phyloP scores from a whole-genome alignment of 2,888 invertebrate species.

The Hololepta plana region DNA sequence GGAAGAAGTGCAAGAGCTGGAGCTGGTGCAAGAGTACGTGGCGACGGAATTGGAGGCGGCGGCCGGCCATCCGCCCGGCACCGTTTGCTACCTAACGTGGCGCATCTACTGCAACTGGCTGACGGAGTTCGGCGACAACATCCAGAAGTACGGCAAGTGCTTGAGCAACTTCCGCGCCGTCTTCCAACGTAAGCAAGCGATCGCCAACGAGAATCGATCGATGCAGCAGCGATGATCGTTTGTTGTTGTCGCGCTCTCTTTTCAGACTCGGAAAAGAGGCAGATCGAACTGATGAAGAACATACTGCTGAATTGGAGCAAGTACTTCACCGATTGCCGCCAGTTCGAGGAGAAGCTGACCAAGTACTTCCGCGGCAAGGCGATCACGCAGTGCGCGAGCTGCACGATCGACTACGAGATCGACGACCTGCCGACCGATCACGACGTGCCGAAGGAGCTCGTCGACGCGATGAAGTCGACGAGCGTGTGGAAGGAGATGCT shows the following conservation, averaged over 20 bases:
- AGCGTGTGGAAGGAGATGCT: slow-evolving; percentile 10
- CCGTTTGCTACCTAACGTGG: slow-evolving; percentile 11
- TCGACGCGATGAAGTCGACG: slow-evolving; percentile 10
- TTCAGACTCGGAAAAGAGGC: no score
- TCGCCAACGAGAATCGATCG: background rate
- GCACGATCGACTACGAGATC: slow-evolving; percentile 10
- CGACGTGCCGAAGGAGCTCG: slow-evolving; percentile 11
- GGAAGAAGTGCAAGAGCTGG: slow-evolving; percentile 6
- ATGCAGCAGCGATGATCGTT: no score
- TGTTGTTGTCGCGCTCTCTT: no score
- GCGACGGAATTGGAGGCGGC: slow-evolving; percentile 2
- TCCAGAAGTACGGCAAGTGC: slow-evolving; percentile 10
- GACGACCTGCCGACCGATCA: slow-evolving; percentile 10
- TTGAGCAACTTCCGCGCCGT: slow-evolving; percentile 8
- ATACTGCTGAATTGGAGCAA: slow-evolving; percentile 11
- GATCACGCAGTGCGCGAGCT: slow-evolving; percentile 9
- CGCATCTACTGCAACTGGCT: slow-evolving; percentile 11
- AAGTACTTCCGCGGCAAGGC: slow-evolving; percentile 11
- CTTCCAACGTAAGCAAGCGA: slow-evolving; percentile 6
- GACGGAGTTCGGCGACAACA: slow-evolving; percentile 11
- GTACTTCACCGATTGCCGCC: slow-evolving; percentile 9
- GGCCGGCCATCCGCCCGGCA: slow-evolving; percentile 9
- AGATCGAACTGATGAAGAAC: slow-evolving; percentile 6
- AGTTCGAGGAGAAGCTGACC: slow-evolving; percentile 10
- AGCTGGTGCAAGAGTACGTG: slow-evolving; percentile 5